phyloP scores from a whole-genome alignment of 2,113 vertebrate genomes.

The Strix uralensis region DNA sequence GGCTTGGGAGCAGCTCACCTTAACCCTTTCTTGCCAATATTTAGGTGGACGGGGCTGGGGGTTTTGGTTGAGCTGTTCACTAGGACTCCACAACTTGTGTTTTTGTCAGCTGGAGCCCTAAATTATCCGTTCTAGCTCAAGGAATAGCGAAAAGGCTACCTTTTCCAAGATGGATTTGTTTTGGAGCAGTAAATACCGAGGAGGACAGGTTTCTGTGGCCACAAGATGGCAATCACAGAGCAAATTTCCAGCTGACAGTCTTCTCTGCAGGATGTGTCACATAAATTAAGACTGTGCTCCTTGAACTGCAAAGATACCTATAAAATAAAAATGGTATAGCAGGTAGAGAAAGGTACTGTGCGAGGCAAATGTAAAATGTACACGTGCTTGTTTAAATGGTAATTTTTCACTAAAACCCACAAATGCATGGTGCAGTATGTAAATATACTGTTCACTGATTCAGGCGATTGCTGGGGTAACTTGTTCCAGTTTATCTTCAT shows the following conservation, averaged over 20 bases:
- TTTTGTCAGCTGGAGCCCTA: neutral
- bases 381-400: neutral
- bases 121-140: neutral
- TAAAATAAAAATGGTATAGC: neutral
- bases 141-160: neutral
- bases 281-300: neutral
- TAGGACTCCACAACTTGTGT: neutral
- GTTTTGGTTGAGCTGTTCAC: neutral
- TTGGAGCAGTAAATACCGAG: neutral
- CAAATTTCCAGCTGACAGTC: neutral
- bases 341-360: neutral
- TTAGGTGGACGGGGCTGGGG: neutral
- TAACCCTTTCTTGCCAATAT: neutral
- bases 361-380: neutral
- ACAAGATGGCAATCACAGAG: constrained; percentile 73
- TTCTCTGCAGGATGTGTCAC: neutral
- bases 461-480: neutral
- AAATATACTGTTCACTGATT: neutral
- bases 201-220: neutral
- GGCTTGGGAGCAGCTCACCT: neutral
- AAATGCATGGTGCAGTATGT: neutral
- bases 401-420: neutral
- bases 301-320: neutral
- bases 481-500: neutral
- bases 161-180: neutral